Percentiles rank a stretch among this genome's conserved stretches.
Conservation (phyloP, 2,888 invertebrate genomes). For the Deilephila porcellus region DNA sequence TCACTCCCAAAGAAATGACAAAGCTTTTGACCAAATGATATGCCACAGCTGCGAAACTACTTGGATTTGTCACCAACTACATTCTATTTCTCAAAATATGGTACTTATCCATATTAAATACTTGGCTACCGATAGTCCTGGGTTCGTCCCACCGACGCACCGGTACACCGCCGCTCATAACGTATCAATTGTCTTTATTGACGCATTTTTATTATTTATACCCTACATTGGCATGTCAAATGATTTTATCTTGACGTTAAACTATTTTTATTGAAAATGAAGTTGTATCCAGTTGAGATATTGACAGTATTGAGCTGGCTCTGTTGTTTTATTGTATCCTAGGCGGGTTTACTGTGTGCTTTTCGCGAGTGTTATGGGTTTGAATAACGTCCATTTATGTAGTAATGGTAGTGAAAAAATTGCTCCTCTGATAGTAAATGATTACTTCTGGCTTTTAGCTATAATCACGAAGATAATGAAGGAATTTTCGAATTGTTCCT, state of each 20-base stretch:
- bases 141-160: background rate
- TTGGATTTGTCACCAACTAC: no score
- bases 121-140: background rate
- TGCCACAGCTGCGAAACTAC: no score
- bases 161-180: conserved; percentile 59
- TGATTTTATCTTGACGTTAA: conserved; percentile 56
- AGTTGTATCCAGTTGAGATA: conserved; percentile 28
- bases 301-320: background rate
- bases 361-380: background rate
- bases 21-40: no score
- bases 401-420: background rate
- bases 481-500: no score
- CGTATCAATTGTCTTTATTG: conserved; percentile 80
- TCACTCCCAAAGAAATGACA: no score
- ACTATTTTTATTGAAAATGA: conserved; percentile 33
- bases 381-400: background rate
- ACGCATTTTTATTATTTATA: conserved; percentile 76
- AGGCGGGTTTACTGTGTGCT: background rate
- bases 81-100: no score
- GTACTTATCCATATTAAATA: background rate
- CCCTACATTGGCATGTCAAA: conserved; percentile 60
- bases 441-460: no score
- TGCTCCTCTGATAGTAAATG: no score
- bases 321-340: conserved; percentile 1
- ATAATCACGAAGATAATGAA: no score